Evolutionary conservation across 1,140 invertebrate species (phyloP).

Genomic region (Achatina immaculata): DNA sequence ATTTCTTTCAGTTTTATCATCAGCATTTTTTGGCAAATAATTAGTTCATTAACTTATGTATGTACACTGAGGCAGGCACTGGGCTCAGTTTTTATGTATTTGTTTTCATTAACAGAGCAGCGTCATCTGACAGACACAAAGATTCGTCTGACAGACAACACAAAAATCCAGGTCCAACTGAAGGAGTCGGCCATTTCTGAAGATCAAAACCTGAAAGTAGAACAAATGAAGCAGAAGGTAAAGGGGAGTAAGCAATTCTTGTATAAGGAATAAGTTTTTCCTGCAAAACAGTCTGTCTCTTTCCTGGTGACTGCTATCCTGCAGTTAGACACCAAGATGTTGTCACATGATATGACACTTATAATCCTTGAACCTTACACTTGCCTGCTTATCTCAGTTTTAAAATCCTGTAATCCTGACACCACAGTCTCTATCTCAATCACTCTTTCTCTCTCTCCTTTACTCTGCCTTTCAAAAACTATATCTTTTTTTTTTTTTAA

Average conservation of each 20-base stretch:
- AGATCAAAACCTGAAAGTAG: conserved; percentile 64
- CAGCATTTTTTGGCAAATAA: neutral
- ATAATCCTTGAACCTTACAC: neutral
- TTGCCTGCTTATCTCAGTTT: neutral
- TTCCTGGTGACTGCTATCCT: neutral
- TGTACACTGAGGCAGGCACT: neutral
- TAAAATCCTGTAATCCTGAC: neutral
- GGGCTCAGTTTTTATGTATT: neutral
- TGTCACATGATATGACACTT: neutral
- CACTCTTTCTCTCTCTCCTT: too few relatives aligned
- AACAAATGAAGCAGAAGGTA: conserved; percentile 66
- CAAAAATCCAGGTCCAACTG: conserved; percentile 59
- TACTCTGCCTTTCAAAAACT: too few relatives aligned
- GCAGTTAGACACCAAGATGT: neutral
- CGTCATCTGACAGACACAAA: conserved; percentile 64
- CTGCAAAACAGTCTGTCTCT: neutral
- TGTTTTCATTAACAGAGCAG: conserved; percentile 47
- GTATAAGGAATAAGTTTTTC: neutral
- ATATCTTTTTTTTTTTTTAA: too few relatives aligned
- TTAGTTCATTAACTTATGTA: neutral
- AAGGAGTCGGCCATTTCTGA: conserved; percentile 64
- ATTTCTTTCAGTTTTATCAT: neutral
- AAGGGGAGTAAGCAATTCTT: conserved; percentile 48
- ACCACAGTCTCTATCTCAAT: neutral
- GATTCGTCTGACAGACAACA: conserved; percentile 63